Evolutionary conservation across 2,113 vertebrate genomes (phyloP), one percentile per base, ranked within the genome.

Genomic region (Megatriorchis doriae): DNA sequence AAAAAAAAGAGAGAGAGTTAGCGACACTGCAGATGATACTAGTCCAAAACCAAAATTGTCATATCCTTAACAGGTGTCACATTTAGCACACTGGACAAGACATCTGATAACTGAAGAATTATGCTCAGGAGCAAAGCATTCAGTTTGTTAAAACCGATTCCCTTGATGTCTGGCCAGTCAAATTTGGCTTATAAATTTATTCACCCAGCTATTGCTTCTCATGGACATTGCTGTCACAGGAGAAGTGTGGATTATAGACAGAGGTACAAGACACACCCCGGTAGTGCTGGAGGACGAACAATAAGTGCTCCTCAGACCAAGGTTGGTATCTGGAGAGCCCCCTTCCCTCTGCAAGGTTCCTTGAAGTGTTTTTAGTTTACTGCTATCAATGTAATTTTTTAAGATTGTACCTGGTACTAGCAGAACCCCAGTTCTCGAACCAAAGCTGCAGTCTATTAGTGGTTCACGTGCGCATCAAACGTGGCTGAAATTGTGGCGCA

Each of bases 81-180:
- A n/a, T 58, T 73, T 85, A 82, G 58, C 72, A 77, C n/a, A 18
- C 36, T 55, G 85, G 66, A 87, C 80, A 81, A 91, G 75, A 65
- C 84, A 59, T 53, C 78, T 48, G 55, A 16, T 81, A 81, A 10
- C 48, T 70, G 80, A 73, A 32, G 68, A 85, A 86, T 89, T 80
- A 97, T 97, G 92, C 77, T 97, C 61, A 74, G 89, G 34, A 91
- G 63, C 26, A 95, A 70, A 94, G 31, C 81, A 32, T 25, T 56
- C 7, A 8, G 7, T 56, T n/a, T 93, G 15, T 71, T 93, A n/a
- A 87, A 90, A 52, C 13, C 3, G 3, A 58, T 81, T 80, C 32
- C 71, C 11, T 38, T 66, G 36, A 27, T 68, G 63, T 58, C 43
- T 52, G 29, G 75, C 52, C 78, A 52, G 56, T 29, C 73, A 45